Conservation (phyloP, 2,113 vertebrate species). For the Caranx melampygus region DNA sequence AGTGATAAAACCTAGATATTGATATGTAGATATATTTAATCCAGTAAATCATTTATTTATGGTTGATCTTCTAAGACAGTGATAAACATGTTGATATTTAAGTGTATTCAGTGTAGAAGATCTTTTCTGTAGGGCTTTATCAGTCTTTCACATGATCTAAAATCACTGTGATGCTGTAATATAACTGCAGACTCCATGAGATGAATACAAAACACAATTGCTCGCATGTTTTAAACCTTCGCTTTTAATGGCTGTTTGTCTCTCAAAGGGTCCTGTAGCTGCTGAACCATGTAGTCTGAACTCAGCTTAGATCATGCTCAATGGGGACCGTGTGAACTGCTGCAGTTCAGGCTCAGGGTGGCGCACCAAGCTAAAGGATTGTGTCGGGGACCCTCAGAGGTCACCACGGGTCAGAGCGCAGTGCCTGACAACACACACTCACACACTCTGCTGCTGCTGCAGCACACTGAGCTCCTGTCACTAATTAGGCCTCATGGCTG, state of each 20-base stretch:
- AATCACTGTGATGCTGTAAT: not conserved
- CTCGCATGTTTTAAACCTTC: not conserved
- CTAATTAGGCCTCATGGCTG: slow-evolving; percentile 17
- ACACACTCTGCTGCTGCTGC: slow-evolving; percentile 4
- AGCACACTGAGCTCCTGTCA: slow-evolving; percentile 28
- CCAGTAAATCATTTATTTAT: not conserved
- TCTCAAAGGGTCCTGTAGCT: slow-evolving; percentile 37
- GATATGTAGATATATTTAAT: too few species aligned
- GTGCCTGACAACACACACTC: slow-evolving; percentile 75
- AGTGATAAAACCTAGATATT: not conserved
- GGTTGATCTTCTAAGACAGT: not conserved
- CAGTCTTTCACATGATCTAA: not conserved
- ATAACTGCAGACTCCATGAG: not conserved
- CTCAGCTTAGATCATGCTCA: slow-evolving; percentile 51
- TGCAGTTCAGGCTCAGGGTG: slow-evolving; percentile 79
- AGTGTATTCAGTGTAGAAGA: too few species aligned
- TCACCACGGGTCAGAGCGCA: slow-evolving; percentile 82
- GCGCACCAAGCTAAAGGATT: slow-evolving; percentile 81
- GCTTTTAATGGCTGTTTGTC: slow-evolving; percentile 6
- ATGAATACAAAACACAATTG: not conserved
- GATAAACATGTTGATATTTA: not conserved
- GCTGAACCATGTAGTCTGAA: slow-evolving; percentile 50
- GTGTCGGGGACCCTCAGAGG: slow-evolving; percentile 65
- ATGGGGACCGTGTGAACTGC: slow-evolving; percentile 76
- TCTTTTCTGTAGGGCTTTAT: not conserved